phyloP scores from a whole-genome alignment of 2,888 invertebrate genomes.

The Amaurobius ferox region DNA sequence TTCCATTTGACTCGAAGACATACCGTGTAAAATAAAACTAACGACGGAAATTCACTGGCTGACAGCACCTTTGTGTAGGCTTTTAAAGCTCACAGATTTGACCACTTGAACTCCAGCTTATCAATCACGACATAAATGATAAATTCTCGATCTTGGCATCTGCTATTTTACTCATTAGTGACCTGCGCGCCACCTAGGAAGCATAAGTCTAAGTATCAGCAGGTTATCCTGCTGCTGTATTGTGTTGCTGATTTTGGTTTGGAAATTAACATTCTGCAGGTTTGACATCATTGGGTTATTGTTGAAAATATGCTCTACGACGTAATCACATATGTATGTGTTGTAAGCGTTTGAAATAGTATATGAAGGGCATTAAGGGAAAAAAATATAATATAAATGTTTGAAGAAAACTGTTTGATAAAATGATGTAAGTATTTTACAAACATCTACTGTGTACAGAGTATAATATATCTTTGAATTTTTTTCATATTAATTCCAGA shows the following conservation, averaged over 20 bases:
- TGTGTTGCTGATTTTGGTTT: conserved; percentile 23
- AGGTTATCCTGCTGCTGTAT: conserved; percentile 27
- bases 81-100: conserved; percentile 29
- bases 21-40: conserved; percentile 11
- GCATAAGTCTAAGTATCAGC: conserved; percentile 22
- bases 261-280: not conserved
- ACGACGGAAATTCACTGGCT: conserved; percentile 4
- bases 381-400: no score
- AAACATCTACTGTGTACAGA: no score
- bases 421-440: no score
- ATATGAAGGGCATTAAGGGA: no score
- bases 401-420: no score
- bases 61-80: conserved; percentile 45
- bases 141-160: conserved; percentile 50
- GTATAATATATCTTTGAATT: no score
- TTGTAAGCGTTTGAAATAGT: no score
- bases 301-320: not conserved
- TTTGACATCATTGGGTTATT: not conserved
- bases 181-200: conserved; percentile 39
- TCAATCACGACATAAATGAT: conserved; percentile 60
- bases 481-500: no score
- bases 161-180: conserved; percentile 63
- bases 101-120: conserved; percentile 47
- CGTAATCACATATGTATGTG: no score
- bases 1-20: conserved; percentile 24